Conservation (phyloP, 2,797 vertebrate species). For the Periparus ater region DNA sequence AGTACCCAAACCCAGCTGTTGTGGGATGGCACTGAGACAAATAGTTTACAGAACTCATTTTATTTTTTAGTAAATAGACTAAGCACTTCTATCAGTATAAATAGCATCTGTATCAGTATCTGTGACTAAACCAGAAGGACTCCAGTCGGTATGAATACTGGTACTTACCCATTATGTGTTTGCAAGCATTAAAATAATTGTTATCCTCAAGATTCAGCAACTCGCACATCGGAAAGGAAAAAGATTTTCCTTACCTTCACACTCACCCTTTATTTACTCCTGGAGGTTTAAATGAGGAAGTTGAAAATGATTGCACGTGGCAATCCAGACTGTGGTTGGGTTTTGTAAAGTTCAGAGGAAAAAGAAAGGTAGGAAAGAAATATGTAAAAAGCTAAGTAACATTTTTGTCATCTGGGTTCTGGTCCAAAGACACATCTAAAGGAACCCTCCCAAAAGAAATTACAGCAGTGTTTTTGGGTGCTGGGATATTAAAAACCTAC, state of each 20-base stretch:
- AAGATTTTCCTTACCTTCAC: not conserved
- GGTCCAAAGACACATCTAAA: not conserved
- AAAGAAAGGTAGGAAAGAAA: not conserved
- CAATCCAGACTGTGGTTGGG: not conserved
- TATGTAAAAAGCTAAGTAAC: not conserved
- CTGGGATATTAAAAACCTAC: not conserved
- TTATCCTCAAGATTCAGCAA: not conserved
- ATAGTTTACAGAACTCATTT: not conserved
- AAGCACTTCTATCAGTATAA: not conserved
- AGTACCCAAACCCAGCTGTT: not conserved
- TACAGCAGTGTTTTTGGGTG: not conserved
- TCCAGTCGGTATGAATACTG: not conserved
- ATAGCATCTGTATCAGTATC: not conserved
- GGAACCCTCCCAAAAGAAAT: not conserved
- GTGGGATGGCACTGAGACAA: not conserved
- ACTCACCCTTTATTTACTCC: not conserved
- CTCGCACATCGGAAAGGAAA: not conserved
- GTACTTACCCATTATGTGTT: not conserved
- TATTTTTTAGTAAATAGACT: not conserved
- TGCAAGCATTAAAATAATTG: not conserved
- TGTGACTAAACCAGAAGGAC: not conserved
- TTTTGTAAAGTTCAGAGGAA: not conserved
- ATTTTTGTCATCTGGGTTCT: not conserved
- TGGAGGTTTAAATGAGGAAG: not conserved
- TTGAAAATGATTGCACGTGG: not conserved